Evolutionary conservation across 2,888 invertebrate genomes (phyloP).

Genomic region (Drosophila rellima): DNA sequence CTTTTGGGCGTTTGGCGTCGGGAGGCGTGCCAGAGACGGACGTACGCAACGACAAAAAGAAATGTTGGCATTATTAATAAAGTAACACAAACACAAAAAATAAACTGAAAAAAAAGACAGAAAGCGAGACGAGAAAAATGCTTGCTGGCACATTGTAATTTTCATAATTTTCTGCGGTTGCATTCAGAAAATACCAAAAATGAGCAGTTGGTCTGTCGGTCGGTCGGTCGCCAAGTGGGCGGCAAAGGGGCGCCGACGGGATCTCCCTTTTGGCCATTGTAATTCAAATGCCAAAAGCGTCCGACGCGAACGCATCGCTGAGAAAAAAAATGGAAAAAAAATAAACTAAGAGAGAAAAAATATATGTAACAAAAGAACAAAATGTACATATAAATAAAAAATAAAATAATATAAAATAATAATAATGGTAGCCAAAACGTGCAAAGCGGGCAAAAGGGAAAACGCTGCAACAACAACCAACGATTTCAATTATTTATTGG

Average conservation of each 20-base stretch:
- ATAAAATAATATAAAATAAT: constrained; percentile 51
- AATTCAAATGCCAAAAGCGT: constrained; percentile 67
- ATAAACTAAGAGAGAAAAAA: not conserved
- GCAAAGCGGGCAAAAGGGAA: constrained; percentile 28
- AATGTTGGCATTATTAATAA: constrained; percentile 60
- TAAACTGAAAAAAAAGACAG: not conserved
- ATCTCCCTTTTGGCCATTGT: constrained; percentile 26
- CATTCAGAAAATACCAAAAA: constrained; percentile 55
- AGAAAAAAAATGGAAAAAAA: constrained; percentile 4
- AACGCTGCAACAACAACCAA: constrained; percentile 63
- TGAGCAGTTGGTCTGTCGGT: constrained; percentile 26
- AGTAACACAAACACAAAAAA: constrained; percentile 37
- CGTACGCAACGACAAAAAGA: constrained; percentile 20
- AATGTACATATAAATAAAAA: constrained; percentile 15
- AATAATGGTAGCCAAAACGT: constrained; percentile 54
- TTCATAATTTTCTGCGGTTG: constrained; percentile 65
- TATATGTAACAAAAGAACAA: constrained; percentile 5
- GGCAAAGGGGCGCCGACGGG: not conserved
- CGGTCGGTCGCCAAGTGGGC: not conserved
- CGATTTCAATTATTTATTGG: constrained; percentile 79
- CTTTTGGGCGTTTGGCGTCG: not conserved
- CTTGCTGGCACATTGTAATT: constrained; percentile 59
- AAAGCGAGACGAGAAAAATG: constrained; percentile 8
- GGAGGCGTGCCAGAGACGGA: constrained; percentile 11
- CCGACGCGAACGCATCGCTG: constrained; percentile 26